These are phyloP conservation scores for Argynnis bischoffii DNA, from an alignment of 2,888 invertebrate genomes.

Conservation along the genomic window DNA sequence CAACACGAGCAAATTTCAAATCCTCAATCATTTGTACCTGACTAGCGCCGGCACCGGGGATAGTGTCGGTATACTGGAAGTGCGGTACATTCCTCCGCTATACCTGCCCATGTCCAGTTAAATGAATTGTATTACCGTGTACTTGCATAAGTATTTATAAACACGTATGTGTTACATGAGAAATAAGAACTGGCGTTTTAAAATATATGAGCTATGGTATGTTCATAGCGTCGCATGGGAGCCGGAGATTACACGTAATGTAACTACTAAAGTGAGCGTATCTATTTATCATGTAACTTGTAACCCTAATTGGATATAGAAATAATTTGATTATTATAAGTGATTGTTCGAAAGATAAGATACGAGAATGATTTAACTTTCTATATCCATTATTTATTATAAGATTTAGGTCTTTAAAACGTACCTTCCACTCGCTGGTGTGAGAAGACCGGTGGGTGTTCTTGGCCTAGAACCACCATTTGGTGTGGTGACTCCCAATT, in stretches of 20 bases:
- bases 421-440: slow-evolving; percentile 90
- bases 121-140: slow-evolving; percentile 52
- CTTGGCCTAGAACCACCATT: slow-evolving; percentile 86
- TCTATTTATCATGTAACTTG: slow-evolving; percentile 1
- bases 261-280: background rate
- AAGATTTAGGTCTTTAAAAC: slow-evolving; percentile 33
- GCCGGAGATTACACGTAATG: background rate
- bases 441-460: slow-evolving; percentile 90
- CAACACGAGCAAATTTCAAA: slow-evolving; percentile 57
- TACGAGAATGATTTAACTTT: too few species aligned
- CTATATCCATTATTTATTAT: background rate
- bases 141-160: slow-evolving; percentile 4
- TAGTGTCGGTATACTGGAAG: slow-evolving; percentile 94
- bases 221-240: background rate
- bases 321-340: background rate
- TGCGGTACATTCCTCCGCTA: slow-evolving; percentile 91
- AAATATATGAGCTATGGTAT: background rate
- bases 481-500: slow-evolving; percentile 81
- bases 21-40: slow-evolving; percentile 82
- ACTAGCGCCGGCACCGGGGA: slow-evolving; percentile 86
- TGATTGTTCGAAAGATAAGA: background rate
- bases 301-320: slow-evolving; percentile 14
- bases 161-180: background rate
- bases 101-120: slow-evolving; percentile 73
- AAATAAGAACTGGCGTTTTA: slow-evolving; percentile 1